Evolutionary conservation across 2,113 vertebrate genomes (phyloP).

Genomic region (Colaptes auratus): DNA sequence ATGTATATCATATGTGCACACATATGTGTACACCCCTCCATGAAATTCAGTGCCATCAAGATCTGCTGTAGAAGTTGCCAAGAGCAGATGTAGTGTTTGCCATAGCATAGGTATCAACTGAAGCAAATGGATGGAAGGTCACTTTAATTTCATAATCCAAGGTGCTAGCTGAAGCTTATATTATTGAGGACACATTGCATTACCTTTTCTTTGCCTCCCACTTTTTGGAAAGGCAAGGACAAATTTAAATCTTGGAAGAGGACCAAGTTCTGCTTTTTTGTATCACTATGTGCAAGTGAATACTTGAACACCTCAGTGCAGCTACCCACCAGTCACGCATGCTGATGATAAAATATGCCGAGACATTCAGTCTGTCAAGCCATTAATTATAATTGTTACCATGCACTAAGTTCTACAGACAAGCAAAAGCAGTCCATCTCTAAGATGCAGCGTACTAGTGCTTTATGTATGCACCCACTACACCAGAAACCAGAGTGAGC

Average conservation of each 20-base stretch:
- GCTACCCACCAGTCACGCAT: neutral
- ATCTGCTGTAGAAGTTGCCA: neutral
- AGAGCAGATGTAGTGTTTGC: neutral
- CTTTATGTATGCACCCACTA: conserved; percentile 16
- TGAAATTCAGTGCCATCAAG: neutral
- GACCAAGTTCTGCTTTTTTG: neutral
- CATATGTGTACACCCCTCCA: neutral
- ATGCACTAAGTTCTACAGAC: neutral
- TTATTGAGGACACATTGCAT: neutral
- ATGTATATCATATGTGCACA: neutral
- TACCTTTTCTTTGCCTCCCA: neutral
- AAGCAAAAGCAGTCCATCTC: conserved; percentile 10
- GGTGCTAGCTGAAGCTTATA: neutral
- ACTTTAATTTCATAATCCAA: neutral
- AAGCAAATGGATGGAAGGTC: neutral
- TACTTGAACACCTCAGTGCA: neutral
- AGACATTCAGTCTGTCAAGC: conserved; percentile 8
- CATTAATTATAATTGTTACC: conserved; percentile 49
- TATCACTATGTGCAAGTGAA: neutral
- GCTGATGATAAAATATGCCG: conserved; percentile 17
- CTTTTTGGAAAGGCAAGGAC: conserved; percentile 23
- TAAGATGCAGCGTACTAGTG: neutral
- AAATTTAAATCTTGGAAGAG: conserved; percentile 31
- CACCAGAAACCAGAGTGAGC: conserved; percentile 27
- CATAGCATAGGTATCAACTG: accelerated